A percentile compares a stretch with the other conserved stretches of the same genome.
Conservation (phyloP, 2,113 vertebrate genomes). For the Carollia perspicillata region DNA sequence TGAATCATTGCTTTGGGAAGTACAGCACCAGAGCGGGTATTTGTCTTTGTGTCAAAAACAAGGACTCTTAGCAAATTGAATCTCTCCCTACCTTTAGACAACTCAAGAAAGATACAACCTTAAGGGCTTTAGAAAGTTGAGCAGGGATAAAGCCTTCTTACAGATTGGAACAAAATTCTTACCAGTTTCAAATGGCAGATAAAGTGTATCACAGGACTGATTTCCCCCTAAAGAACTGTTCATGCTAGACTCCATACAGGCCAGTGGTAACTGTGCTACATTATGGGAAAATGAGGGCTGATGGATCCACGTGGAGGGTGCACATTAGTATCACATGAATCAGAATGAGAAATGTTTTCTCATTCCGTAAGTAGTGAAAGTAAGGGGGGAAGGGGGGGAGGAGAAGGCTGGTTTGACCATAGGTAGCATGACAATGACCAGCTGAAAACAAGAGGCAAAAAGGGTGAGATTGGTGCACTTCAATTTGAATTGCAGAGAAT, state of each 20-base stretch:
- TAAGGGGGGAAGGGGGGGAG: not conserved
- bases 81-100: conserved; percentile 17
- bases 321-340: not conserved
- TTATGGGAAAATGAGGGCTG: not conserved
- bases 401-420: not conserved
- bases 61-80: conserved; percentile 26
- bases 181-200: not conserved
- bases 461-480: not conserved
- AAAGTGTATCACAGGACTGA: not conserved
- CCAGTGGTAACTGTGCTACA: not conserved
- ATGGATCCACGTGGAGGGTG: not conserved
- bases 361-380: not conserved
- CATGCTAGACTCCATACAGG: not conserved
- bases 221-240: not conserved
- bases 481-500: not conserved
- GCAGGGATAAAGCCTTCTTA: not conserved
- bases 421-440: not conserved
- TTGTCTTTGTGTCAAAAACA: conserved; percentile 57
- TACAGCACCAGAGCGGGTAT: not conserved
- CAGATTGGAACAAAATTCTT: not conserved
- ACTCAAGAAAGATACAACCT: conserved; percentile 32
- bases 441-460: not conserved
- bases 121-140: not conserved
- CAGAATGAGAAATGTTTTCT: not conserved
- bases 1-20: conserved; percentile 30